These are phyloP conservation scores for Climacteris rufus DNA, from an alignment of 2,113 vertebrate genomes.

Conservation along the genomic window DNA sequence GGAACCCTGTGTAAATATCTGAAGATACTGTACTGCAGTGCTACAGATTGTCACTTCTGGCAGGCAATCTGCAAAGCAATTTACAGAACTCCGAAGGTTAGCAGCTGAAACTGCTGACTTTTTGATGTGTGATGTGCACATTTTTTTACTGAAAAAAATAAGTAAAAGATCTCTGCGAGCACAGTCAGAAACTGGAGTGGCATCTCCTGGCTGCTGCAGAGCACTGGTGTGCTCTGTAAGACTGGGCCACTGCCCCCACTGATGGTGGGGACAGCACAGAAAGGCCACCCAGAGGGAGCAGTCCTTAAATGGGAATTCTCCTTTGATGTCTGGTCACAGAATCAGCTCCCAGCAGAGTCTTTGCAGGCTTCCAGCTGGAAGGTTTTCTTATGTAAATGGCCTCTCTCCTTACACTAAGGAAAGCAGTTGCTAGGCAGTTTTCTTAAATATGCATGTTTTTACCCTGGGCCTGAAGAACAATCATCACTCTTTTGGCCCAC, in stretches of 20 bases:
- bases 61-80: background rate
- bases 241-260: background rate
- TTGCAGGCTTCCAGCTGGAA: slow-evolving; percentile 49
- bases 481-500: slow-evolving; percentile 45
- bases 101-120: slow-evolving; percentile 34
- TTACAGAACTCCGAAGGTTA: slow-evolving; percentile 25
- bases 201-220: background rate
- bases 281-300: slow-evolving; percentile 45
- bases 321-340: slow-evolving; percentile 57
- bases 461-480: slow-evolving; percentile 27
- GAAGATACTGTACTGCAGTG: background rate
- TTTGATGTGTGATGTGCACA: slow-evolving; percentile 7
- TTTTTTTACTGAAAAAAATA: too few relatives aligned
- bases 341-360: slow-evolving; percentile 17
- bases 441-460: slow-evolving; percentile 58
- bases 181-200: background rate
- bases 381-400: slow-evolving; percentile 71
- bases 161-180: slow-evolving; percentile 21
- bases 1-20: background rate
- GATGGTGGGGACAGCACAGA: background rate
- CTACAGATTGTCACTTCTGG: background rate
- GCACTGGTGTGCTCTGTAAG: background rate
- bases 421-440: slow-evolving; percentile 72
- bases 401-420: slow-evolving; percentile 60
- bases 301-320: background rate